phyloP scores from a whole-genome alignment of 1,140 invertebrate genomes.

The Parasteatoda tepidariorum region DNA sequence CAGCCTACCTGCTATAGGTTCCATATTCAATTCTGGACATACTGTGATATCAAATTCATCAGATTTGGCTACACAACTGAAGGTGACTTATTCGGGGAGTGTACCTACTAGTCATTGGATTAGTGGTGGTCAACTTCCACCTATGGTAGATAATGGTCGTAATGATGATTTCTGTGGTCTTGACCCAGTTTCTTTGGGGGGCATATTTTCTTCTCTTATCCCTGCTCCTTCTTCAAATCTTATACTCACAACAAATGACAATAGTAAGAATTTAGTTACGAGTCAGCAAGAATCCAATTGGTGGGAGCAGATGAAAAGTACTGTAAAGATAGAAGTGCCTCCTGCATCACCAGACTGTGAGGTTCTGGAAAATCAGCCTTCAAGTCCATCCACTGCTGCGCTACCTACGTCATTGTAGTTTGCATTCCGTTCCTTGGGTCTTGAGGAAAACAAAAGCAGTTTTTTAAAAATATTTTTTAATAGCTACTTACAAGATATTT shows the following conservation, averaged over 20 bases:
- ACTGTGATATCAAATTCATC: conserved; percentile 57
- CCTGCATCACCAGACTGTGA: conserved; percentile 52
- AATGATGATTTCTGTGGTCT: conserved; percentile 33
- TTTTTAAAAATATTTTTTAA: not conserved
- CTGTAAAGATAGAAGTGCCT: conserved; percentile 56
- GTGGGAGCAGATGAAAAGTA: conserved; percentile 56
- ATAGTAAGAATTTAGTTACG: conserved; percentile 2
- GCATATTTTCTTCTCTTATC: conserved; percentile 29
- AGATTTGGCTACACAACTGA: conserved; percentile 22
- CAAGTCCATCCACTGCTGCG: conserved; percentile 41
- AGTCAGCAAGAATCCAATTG: conserved; percentile 32
- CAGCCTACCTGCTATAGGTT: conserved; percentile 56
- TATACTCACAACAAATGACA: not conserved
- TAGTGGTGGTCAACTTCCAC: conserved; percentile 28
- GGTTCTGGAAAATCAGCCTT: conserved; percentile 31
- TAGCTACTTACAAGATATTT: not conserved
- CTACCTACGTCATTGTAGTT: conserved; percentile 12
- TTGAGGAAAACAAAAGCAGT: not conserved
- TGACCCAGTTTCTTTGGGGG: conserved; percentile 22
- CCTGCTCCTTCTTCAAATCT: conserved; percentile 4
- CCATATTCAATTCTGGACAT: conserved; percentile 37
- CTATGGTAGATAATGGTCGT: conserved; percentile 64
- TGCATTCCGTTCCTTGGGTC: conserved; percentile 7
- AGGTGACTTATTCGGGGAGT: conserved; percentile 15
- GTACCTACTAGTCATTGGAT: conserved; percentile 10